These are phyloP conservation scores for Poeciliopsis presidionis DNA, from an alignment of 2,797 vertebrate species.

Conservation along the genomic window DNA sequence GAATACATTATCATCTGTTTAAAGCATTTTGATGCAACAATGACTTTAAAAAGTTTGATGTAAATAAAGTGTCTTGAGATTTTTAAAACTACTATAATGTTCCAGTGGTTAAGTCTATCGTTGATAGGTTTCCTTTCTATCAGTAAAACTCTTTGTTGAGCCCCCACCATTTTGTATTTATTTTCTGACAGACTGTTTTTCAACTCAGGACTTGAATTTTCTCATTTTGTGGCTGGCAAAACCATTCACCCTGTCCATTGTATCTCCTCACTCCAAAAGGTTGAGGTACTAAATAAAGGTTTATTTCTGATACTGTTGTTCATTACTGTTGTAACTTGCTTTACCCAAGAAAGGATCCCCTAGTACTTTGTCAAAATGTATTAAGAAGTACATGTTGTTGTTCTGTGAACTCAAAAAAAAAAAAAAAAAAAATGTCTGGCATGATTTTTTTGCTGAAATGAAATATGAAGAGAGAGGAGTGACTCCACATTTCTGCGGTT, in stretches of 20 bases:
- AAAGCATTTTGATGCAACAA: background rate
- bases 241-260: background rate
- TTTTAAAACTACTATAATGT: background rate
- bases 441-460: constrained; percentile 36
- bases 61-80: background rate
- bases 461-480: constrained; percentile 45
- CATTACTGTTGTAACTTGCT: background rate
- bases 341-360: constrained; percentile 14
- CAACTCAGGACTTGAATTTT: background rate
- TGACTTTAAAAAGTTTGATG: background rate
- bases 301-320: background rate
- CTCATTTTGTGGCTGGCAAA: background rate
- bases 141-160: background rate
- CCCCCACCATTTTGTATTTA: too few relatives aligned
- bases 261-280: background rate
- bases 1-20: background rate
- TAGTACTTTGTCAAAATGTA: background rate
- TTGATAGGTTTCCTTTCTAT: background rate
- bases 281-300: background rate
- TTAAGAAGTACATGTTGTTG: constrained; percentile 19
- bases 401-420: constrained; percentile 14
- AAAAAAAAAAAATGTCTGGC: constrained; percentile 12
- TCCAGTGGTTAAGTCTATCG: background rate
- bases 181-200: background rate
- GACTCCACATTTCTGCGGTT: constrained; percentile 31